Evolutionary conservation across 2,888 invertebrate genomes (phyloP), one percentile per base, ranked within the genome.

Genomic region (Crossocerus cetratus): DNA sequence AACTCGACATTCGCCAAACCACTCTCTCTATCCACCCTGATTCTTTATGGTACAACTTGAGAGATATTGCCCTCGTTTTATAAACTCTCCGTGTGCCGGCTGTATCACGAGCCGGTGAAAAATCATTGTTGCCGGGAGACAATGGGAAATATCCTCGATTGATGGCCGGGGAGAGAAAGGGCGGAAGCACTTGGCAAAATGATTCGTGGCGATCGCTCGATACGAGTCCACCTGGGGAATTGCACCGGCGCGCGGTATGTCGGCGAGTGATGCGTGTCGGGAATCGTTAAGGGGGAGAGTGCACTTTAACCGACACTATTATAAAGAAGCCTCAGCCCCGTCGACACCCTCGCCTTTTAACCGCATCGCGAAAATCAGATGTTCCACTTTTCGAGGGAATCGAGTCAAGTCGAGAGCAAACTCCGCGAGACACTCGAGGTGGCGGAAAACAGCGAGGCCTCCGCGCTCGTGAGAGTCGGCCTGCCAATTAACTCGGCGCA

Each of bases 211-310:
- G 49, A 49, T 44, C 20, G 59, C 18, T 42, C 59, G n/a, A 14
- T 32, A 23, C 2, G 11, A 43, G 43, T 63, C 64, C 20, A 5
- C 65, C 44, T 43, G 14, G 21, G 21, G 42, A 53, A 23, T 69
- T 42, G 68, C 21, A 55, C 22, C 53, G 61, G 68, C 69, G 69
- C 66, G n/a, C n/a, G n/a, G n/a, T n/a, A n/a, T 76, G 69, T 42
- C 65, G 68, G 63, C 67, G 68, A 78, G 80, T 80, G 63, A 67
- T 62, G 68, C 64, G 69, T 76, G 80, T 74, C 72, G 74, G 72
- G 45, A 68, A 61, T 72, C 69, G 73, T 76, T 72, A 69, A 43
- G 43, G 43, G 66, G 55, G 66, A 57, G 72, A 80, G 73, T 76
- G 80, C 70, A 76, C 69, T 80, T 76, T 58, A 76, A 70, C 74